phyloP scores from a whole-genome alignment of 2,113 vertebrate genomes.

The Ceratotherium simum region DNA sequence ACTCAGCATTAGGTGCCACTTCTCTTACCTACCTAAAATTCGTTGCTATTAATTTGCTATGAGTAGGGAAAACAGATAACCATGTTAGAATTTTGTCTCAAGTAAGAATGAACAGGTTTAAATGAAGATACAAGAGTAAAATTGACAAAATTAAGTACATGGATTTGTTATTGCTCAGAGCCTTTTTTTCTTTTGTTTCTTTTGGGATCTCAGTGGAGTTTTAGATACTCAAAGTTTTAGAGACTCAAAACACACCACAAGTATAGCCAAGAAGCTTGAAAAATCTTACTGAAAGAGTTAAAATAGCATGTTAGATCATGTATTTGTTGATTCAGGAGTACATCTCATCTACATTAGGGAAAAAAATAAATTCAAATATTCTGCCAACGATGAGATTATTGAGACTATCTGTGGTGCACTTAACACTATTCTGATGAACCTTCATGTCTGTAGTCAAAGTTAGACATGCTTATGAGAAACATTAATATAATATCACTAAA shows the following conservation, averaged over 20 bases:
- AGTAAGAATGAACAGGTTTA: not conserved
- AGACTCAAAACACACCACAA: not conserved
- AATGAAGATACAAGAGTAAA: not conserved
- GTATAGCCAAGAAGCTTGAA: not conserved
- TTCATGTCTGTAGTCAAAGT: not conserved
- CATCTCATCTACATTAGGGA: not conserved
- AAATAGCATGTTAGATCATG: not conserved
- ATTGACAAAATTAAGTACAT: not conserved
- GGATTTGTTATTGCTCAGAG: not conserved
- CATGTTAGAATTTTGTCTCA: not conserved
- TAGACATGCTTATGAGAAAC: not conserved
- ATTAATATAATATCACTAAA: not conserved
- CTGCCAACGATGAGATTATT: not conserved
- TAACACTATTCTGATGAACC: not conserved
- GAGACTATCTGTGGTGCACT: not conserved
- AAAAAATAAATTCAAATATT: not conserved
- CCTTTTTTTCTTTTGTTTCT: not conserved
- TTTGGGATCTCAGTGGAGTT: not conserved
- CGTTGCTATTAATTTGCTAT: not conserved
- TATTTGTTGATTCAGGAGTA: not conserved
- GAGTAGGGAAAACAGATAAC: not conserved
- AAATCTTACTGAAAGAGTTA: not conserved
- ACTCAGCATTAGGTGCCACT: not conserved
- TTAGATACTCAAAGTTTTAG: slow-evolving; percentile 20
- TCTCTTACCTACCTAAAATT: not conserved